Conservation (phyloP, 2,113 vertebrate genomes). For the Hipposideros armiger region DNA sequence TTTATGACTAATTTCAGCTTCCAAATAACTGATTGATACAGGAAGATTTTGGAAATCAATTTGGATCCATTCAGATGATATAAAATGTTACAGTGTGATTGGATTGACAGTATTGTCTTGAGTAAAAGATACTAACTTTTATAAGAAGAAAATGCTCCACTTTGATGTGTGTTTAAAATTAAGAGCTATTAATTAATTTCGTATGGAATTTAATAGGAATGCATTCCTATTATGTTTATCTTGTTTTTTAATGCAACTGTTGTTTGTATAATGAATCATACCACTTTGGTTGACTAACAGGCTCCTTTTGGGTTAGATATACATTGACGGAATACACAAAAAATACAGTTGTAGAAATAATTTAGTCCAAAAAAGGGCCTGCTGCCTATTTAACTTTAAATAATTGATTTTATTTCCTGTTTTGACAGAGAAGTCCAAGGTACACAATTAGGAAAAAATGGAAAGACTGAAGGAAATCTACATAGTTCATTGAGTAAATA, state of each 20-base stretch:
- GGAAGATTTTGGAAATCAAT: neutral
- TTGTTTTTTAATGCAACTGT: neutral
- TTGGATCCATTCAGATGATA: neutral
- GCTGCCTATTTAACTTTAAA: neutral
- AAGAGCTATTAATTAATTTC: neutral
- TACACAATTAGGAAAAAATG: neutral
- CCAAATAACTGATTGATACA: neutral
- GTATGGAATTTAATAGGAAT: neutral
- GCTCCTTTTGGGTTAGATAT: neutral
- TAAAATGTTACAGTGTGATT: neutral
- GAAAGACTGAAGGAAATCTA: neutral
- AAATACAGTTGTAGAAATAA: conserved; percentile 15
- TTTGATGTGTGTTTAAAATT: neutral
- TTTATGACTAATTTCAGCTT: conserved; percentile 41
- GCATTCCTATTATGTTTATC: neutral
- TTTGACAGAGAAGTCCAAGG: conserved; percentile 13
- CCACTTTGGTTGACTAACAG: neutral
- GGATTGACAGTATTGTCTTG: neutral
- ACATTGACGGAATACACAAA: neutral
- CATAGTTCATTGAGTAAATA: neutral
- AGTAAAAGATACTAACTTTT: conserved; percentile 6
- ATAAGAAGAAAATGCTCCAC: neutral
- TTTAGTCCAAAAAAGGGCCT: neutral
- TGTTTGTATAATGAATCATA: neutral
- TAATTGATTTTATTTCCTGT: conserved; percentile 35